Percentiles rank a stretch among this genome's conserved stretches.
Conservation (phyloP, 2,113 vertebrate species). For the Clupea harengus region DNA sequence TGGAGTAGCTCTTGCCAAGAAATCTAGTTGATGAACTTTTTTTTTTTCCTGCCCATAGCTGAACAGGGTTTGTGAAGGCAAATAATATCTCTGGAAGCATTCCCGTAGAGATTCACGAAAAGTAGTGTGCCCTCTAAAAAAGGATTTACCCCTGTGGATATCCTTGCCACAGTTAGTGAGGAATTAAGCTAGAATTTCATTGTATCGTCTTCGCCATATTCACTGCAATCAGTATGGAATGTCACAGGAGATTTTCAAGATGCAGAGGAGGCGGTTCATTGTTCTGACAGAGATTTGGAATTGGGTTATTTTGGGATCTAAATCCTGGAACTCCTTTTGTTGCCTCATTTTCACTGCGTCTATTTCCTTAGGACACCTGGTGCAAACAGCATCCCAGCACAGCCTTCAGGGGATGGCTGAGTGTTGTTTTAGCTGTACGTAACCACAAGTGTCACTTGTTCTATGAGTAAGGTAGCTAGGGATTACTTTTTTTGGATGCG, state of each 20-base stretch:
- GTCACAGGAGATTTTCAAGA: not conserved
- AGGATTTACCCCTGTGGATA: slow-evolving; percentile 17
- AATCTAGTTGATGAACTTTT: slow-evolving; percentile 40
- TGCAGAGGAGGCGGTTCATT: slow-evolving; percentile 26
- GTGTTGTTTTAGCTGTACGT: not conserved
- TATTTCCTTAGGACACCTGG: slow-evolving; percentile 45
- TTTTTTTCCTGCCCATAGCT: slow-evolving; percentile 35
- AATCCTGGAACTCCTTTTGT: slow-evolving; percentile 38
- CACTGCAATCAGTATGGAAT: not conserved
- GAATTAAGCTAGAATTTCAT: not conserved
- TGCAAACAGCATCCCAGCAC: not conserved
- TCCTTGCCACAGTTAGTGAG: not conserved
- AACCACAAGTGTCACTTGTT: not conserved
- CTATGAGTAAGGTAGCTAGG: not conserved
- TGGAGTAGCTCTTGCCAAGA: slow-evolving; percentile 46
- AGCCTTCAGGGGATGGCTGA: not conserved
- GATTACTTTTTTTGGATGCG: not conserved
- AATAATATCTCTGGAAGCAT: slow-evolving; percentile 50
- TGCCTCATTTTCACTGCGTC: not conserved
- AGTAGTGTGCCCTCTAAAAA: slow-evolving; percentile 32
- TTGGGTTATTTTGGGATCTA: slow-evolving; percentile 44
- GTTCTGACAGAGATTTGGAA: slow-evolving; percentile 32
- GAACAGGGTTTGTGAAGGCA: slow-evolving; percentile 47
- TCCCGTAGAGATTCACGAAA: slow-evolving; percentile 33
- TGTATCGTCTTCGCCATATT: not conserved